These are phyloP conservation scores for Sceloporus undulatus DNA, from an alignment of 2,113 vertebrate genomes.

Conservation along the genomic window DNA sequence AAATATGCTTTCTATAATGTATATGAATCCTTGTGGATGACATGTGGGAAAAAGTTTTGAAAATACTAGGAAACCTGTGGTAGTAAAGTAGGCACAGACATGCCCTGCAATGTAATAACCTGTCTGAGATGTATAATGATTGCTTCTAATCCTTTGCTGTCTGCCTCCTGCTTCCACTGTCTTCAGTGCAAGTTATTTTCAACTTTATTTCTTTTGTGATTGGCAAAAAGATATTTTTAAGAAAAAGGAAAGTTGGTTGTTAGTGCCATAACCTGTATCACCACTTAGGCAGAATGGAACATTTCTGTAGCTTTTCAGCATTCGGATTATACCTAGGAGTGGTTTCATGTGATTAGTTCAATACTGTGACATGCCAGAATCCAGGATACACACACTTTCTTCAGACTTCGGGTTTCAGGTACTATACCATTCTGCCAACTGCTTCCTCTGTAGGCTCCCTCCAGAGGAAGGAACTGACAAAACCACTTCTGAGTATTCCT, in stretches of 20 bases:
- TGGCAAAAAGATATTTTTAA: neutral
- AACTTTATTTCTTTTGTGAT: constrained; percentile 45
- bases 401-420: neutral
- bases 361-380: neutral
- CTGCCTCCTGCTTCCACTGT: constrained; percentile 2
- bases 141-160: constrained; percentile 41
- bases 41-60: constrained; percentile 58
- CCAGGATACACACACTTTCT: neutral
- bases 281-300: neutral
- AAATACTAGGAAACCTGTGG: constrained; percentile 59
- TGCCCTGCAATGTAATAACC: constrained; percentile 62
- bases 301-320: constrained; percentile 37
- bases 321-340: neutral
- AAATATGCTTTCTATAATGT: constrained; percentile 41
- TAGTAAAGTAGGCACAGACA: constrained; percentile 56
- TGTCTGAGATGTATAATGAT: constrained; percentile 49
- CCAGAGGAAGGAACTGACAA: too few relatives aligned
- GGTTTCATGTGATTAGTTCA: neutral
- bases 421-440: neutral
- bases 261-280: constrained; percentile 46
- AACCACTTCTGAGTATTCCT: too few relatives aligned
- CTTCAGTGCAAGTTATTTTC: constrained; percentile 36
- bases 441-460: neutral
- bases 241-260: constrained; percentile 38
- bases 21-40: constrained; percentile 66